phyloP scores from a whole-genome alignment of 2,797 vertebrate species.

The Alosa sapidissima region DNA sequence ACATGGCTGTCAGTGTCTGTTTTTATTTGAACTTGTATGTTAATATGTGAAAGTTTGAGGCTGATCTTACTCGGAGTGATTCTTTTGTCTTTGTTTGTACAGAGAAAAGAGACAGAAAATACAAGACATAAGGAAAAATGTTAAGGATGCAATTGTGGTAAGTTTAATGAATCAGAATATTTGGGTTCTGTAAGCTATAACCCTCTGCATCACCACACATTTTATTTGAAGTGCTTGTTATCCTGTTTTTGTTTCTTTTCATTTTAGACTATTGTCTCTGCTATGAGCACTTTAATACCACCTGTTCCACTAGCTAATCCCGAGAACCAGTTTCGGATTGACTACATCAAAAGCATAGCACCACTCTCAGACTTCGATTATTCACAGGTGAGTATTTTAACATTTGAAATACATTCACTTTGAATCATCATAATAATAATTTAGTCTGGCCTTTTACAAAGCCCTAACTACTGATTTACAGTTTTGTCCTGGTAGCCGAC shows the following conservation, averaged over 20 bases:
- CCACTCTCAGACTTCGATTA: constrained; percentile 97
- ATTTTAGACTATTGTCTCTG: constrained; percentile 80
- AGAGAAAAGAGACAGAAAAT: constrained; percentile 98
- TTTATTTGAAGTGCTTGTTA: too few relatives aligned
- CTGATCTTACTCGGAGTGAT: constrained; percentile 29
- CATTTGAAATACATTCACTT: too few relatives aligned
- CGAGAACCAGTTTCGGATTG: constrained; percentile 88
- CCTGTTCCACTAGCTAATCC: constrained; percentile 89
- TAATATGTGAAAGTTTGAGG: not conserved
- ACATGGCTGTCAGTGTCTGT: too few relatives aligned
- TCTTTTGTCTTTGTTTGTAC: constrained; percentile 6
- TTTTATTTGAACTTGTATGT: not conserved
- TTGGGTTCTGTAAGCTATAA: too few relatives aligned
- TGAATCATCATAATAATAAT: too few relatives aligned
- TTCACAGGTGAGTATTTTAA: constrained; percentile 83
- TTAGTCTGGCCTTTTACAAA: too few relatives aligned
- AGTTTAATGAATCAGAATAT: constrained; percentile 60
- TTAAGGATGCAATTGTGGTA: constrained; percentile 98
- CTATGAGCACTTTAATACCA: constrained; percentile 93
- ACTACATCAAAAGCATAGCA: constrained; percentile 95
- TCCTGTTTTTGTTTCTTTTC: too few relatives aligned
- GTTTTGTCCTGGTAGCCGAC: too few relatives aligned
- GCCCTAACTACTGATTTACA: too few relatives aligned
- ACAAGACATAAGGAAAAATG: constrained; percentile 97
- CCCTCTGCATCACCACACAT: too few relatives aligned